Evolutionary conservation across 2,888 invertebrate genomes (phyloP), one percentile per base, ranked within the genome.

Genomic region (Patella depressa): DNA sequence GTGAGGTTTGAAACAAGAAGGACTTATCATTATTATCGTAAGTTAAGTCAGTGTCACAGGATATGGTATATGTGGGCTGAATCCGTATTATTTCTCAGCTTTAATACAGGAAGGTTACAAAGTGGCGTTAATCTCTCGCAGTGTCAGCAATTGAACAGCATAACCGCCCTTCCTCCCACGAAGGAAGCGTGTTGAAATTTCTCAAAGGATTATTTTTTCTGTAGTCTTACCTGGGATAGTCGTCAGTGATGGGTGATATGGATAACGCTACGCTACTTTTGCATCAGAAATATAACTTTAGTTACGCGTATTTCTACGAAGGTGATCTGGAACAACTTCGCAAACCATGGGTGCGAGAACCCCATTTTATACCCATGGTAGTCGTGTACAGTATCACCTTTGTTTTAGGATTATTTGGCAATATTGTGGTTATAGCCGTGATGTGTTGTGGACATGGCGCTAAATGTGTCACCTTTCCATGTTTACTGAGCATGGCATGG

Each of bases 341-440:
- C 7, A 79, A 83, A 45, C 85, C 85, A 17, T 85, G 85, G 83
- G 73, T 85, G 5, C 76, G 80, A 14, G 85, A 86, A 70, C 85
- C 88, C 9, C 86, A 88, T 78, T 86, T 88, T 74, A 79, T 88
- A n/a, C 89, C 90, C 2, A 82, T 88, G 14, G 85, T 87, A 5
- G 75, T 84, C 2, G 82, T 88, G 5, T 89, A 90, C 79, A 85
- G 86, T 69, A 24, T 81, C 78, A 14, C 84, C 86, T 72, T 92
- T 92, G 77, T 93, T 15, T 80, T 93, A 17, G 93, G 93, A 2
- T 86, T 93, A 14, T 80, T 91, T 3, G 93, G 93, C 3, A 93
- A 93, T 86, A 81, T 89, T 2, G 83, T 92, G 9, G 93, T 93
- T 17, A 91, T 93, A 71, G 88, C 88, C 55, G 91, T 92, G 17